Evolutionary conservation across 2,113 vertebrate genomes (phyloP).

Genomic region (Nibea coibor): DNA sequence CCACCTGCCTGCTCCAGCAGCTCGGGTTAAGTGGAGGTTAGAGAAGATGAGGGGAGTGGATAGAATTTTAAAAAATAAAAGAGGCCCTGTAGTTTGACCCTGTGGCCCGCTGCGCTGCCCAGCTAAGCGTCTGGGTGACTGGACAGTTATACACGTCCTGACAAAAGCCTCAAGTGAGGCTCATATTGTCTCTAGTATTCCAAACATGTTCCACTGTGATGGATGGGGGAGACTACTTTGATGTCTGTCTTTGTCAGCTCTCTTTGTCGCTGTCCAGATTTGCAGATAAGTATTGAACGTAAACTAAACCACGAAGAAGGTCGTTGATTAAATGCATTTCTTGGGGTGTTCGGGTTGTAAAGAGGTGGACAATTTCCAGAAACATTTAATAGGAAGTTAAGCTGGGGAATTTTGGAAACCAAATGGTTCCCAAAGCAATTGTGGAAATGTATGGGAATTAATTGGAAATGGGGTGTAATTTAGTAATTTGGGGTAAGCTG

Average conservation of each 20-base stretch:
- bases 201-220: not conserved
- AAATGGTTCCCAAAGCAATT: too few species aligned
- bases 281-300: too few species aligned
- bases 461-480: too few species aligned
- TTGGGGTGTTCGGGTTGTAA: too few species aligned
- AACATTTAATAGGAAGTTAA: too few species aligned
- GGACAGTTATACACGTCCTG: not conserved
- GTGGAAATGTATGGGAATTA: too few species aligned
- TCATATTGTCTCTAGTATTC: too few species aligned
- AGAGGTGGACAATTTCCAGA: too few species aligned
- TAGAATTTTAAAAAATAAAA: conserved; percentile 21
- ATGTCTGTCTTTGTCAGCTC: not conserved
- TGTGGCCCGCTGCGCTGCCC: conserved; percentile 5
- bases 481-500: too few species aligned
- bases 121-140: conserved; percentile 13
- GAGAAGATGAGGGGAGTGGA: conserved; percentile 27
- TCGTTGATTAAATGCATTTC: too few species aligned
- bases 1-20: conserved; percentile 43
- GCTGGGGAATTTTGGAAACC: too few species aligned
- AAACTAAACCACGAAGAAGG: too few species aligned
- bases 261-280: not conserved
- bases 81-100: not conserved
- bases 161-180: not conserved
- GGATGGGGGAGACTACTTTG: not conserved
- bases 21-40: conserved; percentile 65